Base-by-base conservation (phyloP, 2,888 invertebrate species). In the Stenolophus ochropezus region DNA sequence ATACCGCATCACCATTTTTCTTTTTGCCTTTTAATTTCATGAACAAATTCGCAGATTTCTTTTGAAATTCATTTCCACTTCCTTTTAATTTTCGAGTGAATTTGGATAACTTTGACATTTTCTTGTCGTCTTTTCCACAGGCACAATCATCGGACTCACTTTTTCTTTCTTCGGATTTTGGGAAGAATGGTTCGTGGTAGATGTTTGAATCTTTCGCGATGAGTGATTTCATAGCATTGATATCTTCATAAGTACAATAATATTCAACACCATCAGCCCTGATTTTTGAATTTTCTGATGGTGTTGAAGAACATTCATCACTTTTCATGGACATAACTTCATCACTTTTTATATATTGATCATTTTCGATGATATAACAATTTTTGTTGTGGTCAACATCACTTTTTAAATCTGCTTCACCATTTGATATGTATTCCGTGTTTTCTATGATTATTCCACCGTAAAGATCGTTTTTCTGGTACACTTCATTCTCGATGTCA, bases 331-430 rank as follows among this genome's bases (percentile, higher is more conserved):
- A 53, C 42, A 18, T 49, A 51, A 81, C 76, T 14, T 79, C 82
- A 14, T 49, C 77, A 56, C 82, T 77, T 65, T 56, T 80, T 14
- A 82, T 51, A 65, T 84, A 82, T 21, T 83, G 74, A 6, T 84
- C 83, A 56, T 84, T 84, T n/a, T 83, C 83, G 25, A 82, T 75
- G 6, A 84, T 20, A 4, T 84, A 47, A 78, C 84, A 83, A 42
- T 86, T 85, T 82, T 84, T 84, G 33, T 85, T 85, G 49, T 80
- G 82, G 73, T 84, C 85, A 33, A 80, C 81, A 23, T 83, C 69
- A 16, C 69, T 51, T 51, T 83, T 82, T 4, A 49, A 61, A 18
- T 47, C 51, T 47, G 49, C 0, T 6, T 71, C 61, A 8, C 83
- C 83, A 18, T 82, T 82, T 47, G 83, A 82, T 4, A 82, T 82